phyloP scores from a whole-genome alignment of 2,113 vertebrate genomes.

The Oreotrochilus melanogaster region DNA sequence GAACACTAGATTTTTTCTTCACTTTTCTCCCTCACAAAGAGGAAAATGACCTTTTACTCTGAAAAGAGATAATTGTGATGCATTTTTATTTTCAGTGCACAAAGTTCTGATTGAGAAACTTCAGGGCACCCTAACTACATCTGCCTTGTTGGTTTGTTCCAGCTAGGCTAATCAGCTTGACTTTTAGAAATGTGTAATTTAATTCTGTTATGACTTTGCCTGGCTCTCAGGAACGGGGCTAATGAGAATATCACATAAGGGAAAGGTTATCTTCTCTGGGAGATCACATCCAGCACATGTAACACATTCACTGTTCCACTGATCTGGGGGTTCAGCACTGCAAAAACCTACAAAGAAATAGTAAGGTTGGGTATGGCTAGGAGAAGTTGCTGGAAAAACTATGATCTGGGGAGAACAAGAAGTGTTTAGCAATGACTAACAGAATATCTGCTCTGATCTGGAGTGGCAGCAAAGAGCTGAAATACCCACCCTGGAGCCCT shows the following conservation, averaged over 20 bases:
- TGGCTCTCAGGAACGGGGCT: not conserved
- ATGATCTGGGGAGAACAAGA: not conserved
- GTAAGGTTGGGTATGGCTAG: not conserved
- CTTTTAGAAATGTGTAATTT: not conserved
- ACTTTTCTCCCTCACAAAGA: not conserved
- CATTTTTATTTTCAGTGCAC: not conserved
- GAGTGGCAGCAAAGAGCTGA: not conserved
- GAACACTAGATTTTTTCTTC: not conserved
- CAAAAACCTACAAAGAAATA: not conserved
- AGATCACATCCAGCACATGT: not conserved
- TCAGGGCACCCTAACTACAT: not conserved
- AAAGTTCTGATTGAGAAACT: not conserved
- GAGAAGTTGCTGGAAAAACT: not conserved
- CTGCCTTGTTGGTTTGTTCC: not conserved
- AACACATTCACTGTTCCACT: not conserved
- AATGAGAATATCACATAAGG: not conserved
- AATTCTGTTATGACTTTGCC: not conserved
- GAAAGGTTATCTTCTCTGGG: not conserved
- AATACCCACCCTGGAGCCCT: not conserved
- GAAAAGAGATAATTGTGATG: not conserved
- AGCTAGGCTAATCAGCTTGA: not conserved
- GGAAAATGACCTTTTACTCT: conserved; percentile 4
- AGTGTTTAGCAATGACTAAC: not conserved
- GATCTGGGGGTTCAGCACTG: not conserved
- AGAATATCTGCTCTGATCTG: not conserved